These are phyloP conservation scores for Carettochelys insculpta DNA, from an alignment of 2,113 vertebrate genomes.

Conservation along the genomic window DNA sequence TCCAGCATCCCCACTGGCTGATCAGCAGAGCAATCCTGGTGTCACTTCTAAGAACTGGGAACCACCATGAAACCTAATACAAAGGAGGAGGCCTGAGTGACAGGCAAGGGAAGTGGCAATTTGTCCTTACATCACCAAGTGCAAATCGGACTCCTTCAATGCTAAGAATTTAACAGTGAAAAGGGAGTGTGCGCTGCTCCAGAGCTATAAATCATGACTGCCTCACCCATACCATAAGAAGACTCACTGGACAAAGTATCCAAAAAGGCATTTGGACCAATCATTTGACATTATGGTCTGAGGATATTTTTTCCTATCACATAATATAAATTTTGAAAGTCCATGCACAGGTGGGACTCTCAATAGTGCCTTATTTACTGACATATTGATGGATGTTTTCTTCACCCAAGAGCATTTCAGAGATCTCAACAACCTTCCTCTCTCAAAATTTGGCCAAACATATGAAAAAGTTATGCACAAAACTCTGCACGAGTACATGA, in stretches of 20 bases:
- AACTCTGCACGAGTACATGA: too few relatives aligned
- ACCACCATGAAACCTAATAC: background rate
- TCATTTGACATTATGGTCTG: background rate
- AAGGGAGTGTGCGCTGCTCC: background rate
- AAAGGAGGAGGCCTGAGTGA: background rate
- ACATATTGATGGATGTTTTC: background rate
- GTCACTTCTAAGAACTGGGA: background rate
- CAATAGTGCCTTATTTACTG: fast-evolving
- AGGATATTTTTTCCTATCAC: background rate
- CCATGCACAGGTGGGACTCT: fast-evolving
- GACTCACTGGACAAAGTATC: background rate
- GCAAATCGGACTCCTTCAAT: background rate
- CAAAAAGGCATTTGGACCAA: too few relatives aligned
- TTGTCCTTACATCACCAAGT: background rate
- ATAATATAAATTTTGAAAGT: background rate
- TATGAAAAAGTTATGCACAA: background rate
- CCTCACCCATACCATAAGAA: background rate
- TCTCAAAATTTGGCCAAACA: background rate
- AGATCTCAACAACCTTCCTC: background rate
- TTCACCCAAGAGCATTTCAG: background rate
- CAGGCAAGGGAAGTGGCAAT: background rate
- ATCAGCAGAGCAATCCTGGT: background rate
- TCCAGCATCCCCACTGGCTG: background rate
- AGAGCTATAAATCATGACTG: background rate
- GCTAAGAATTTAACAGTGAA: fast-evolving